Evolutionary conservation across 2,113 vertebrate genomes (phyloP), one percentile per base, ranked within the genome.

Genomic region (Psammodynastes pulverulentus): DNA sequence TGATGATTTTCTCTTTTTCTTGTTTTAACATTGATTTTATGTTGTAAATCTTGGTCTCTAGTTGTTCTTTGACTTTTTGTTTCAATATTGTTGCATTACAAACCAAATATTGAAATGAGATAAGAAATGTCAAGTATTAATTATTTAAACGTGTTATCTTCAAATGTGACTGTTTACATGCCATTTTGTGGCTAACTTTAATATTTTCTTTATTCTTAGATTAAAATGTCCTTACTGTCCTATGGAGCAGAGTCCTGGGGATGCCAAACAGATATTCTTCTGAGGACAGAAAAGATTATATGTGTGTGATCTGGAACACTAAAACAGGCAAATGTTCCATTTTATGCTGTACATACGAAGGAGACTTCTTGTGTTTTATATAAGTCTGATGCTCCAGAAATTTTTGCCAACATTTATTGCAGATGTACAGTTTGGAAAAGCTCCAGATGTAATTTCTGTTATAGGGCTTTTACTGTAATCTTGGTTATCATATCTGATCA

Each of bases 171-270:
- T 79, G 17, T 79, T 39, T 84, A 48, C 4, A 15, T 26, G 43
- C 9, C 1, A 34, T 56, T 89, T 21, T 48, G 49, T 0, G 0
- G 23, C 39, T 79, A 56, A 17, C 7, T 0, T 89, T 97, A 93
- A 96, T 29, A 0, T 93, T 97, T 93, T 94, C 94, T 95, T 97
- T 96, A 93, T 95, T 90, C 96, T 91, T 94, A 98, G 98, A 93
- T 98, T 98, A 97, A 98, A 98, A 97, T 98, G 98, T 95, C 98
- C 98, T 23, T 98, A 98, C 96, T 98, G 98, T 96, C 98, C 98
- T 0, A 98, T 98, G 98, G 98, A 98, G 93, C 98, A 98, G 95
- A 98, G 98, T 86, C 98, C 98, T 48, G 98, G 98, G 95, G 98
- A 98, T 94, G 98, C 98, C 96, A 98, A 98, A 95, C 98, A 98